Conservation (phyloP, 2,113 vertebrate species). For the Chaenocephalus aceratus region DNA sequence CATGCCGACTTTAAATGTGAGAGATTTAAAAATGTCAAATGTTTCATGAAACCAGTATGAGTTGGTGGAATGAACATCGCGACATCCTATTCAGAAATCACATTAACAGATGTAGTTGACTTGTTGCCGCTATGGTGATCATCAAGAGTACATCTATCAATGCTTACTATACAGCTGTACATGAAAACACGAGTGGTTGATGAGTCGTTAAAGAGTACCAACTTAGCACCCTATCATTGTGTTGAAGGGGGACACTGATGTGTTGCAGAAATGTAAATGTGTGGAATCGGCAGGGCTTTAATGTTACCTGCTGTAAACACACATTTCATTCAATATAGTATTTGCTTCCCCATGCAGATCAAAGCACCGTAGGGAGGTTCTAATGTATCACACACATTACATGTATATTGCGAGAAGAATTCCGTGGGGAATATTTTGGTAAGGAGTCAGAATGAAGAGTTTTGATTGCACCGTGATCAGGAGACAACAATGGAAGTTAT, state of each 20-base stretch:
- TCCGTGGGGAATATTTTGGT: background rate
- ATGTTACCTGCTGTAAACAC: slow-evolving; percentile 48
- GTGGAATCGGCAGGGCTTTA: background rate
- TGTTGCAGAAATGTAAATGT: slow-evolving; percentile 36
- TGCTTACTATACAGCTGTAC: background rate
- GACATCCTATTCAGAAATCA: background rate
- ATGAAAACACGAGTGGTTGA: background rate
- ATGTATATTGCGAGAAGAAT: slow-evolving; percentile 8
- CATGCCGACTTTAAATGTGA: too few relatives aligned
- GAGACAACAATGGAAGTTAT: slow-evolving; percentile 57
- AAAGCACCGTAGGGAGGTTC: slow-evolving; percentile 10
- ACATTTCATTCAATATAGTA: background rate
- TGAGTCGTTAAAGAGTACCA: slow-evolving; percentile 1
- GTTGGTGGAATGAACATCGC: background rate
- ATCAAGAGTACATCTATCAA: background rate
- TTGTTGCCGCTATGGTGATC: background rate
- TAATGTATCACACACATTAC: slow-evolving; percentile 9
- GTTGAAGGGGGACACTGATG: slow-evolving; percentile 11
- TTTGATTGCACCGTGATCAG: slow-evolving; percentile 25
- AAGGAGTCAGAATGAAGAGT: background rate
- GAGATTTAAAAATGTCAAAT: too few relatives aligned
- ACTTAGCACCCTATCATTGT: background rate
- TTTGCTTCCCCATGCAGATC: slow-evolving; percentile 34
- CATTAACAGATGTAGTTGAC: background rate
- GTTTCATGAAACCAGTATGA: too few relatives aligned